These are phyloP conservation scores for Nixonia krombeini DNA, from an alignment of 1,140 invertebrate genomes.

Conservation along the genomic window DNA sequence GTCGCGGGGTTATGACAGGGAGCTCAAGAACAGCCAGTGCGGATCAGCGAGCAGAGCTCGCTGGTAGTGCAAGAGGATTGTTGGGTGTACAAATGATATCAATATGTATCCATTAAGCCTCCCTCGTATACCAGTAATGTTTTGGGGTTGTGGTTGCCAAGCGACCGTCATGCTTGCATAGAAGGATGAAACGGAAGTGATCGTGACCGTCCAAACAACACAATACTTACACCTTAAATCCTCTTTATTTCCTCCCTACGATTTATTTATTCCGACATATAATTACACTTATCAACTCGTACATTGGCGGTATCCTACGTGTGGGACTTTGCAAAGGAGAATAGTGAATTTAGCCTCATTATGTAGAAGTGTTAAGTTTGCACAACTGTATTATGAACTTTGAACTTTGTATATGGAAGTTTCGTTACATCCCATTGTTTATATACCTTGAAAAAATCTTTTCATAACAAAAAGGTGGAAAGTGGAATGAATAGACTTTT, in stretches of 20 bases:
- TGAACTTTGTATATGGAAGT: too few species aligned
- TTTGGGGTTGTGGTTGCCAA: constrained; percentile 61
- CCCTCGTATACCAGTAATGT: constrained; percentile 51
- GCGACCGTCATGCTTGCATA: constrained; percentile 51
- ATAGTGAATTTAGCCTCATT: too few species aligned
- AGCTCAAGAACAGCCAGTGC: constrained; percentile 41
- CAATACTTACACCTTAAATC: constrained; percentile 51
- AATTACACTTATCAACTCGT: too few species aligned
- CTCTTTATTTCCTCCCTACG: constrained; percentile 31
- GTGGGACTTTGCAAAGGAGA: too few species aligned
- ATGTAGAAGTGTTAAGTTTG: too few species aligned
- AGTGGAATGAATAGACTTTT: too few species aligned
- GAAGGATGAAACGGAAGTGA: constrained; percentile 56
- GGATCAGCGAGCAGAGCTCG: constrained; percentile 29
- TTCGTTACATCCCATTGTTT: too few species aligned
- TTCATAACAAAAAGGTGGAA: too few species aligned
- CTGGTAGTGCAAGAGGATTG: constrained; percentile 28
- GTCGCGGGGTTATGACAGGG: constrained; percentile 26
- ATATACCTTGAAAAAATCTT: too few species aligned
- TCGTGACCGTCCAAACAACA: constrained; percentile 58
- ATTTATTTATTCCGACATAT: constrained; percentile 37
- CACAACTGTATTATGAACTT: too few species aligned
- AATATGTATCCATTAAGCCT: constrained; percentile 65
- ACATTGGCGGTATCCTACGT: too few species aligned
- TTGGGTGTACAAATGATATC: constrained; percentile 63